A percentile compares a stretch with the other conserved stretches of the same genome.
phyloP scores from a whole-genome alignment of 2,797 vertebrate genomes.

The Scomberomorus guttatus region DNA sequence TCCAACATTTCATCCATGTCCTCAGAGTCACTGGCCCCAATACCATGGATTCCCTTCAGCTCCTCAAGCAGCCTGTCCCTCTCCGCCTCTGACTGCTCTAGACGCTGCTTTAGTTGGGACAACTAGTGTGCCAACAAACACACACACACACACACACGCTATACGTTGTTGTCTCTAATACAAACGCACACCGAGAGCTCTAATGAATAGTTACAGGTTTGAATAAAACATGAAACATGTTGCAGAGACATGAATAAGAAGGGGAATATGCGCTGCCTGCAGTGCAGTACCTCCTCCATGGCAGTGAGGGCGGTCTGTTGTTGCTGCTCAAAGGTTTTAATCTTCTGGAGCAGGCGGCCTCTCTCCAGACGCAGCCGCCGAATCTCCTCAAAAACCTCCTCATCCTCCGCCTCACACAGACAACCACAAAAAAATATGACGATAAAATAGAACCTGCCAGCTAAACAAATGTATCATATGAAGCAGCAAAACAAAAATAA shows the following conservation, averaged over 20 bases:
- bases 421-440: background rate
- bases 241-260: background rate
- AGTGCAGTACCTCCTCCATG: conserved; percentile 73
- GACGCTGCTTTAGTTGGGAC: conserved; percentile 83
- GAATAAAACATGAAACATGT: background rate
- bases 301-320: conserved; percentile 85
- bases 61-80: conserved; percentile 90
- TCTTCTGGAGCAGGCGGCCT: conserved; percentile 93
- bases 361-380: conserved; percentile 91
- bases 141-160: conserved; percentile 4
- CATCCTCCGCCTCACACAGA: conserved; percentile 85
- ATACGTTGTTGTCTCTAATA: background rate
- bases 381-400: conserved; percentile 94
- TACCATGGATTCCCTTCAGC: conserved; percentile 74
- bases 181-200: background rate
- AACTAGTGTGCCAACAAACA: conserved; percentile 73
- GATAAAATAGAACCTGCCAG: background rate
- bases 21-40: conserved; percentile 86
- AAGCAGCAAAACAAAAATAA: background rate
- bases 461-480: background rate
- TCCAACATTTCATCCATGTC: conserved; percentile 90
- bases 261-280: too few species aligned
- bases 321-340: conserved; percentile 91
- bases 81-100: conserved; percentile 86
- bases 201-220: background rate